Base-by-base conservation (phyloP, 2,888 invertebrate species). In the Pomacea canaliculata region DNA sequence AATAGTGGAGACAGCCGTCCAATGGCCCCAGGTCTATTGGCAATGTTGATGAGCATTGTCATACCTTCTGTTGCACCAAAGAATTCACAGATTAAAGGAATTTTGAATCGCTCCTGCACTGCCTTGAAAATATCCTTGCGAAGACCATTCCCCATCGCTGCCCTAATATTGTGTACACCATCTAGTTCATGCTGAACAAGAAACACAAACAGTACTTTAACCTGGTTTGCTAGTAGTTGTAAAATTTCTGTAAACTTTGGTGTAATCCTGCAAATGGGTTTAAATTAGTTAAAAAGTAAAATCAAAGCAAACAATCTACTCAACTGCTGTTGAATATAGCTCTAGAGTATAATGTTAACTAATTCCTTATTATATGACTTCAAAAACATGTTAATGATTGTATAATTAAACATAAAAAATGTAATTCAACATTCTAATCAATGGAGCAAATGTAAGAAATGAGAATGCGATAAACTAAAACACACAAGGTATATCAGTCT, bases 31-130 rank as follows among this genome's bases (percentile, higher is more conserved):
- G 83, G 73, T 59, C 78, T 96, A 86, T 96, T 97, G 89, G 96
- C 96, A 19, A 95, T 93, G 90, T 99, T 99, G 19, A 96, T 96
- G 74, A 98, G 96, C 88, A 97, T 97, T n/a, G 97, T 96, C 87
- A 98, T 97, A 82, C 98, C 98, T 92, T 98, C 98, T 0, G 98
- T 98, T 4, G 97, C 96, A 0, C 97, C 98, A 89, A 98, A 98
- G 91, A 98, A 96, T 91, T 98, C 98, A 0, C 94, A 94, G 9
- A 98, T 95, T 79, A 93, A 92, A 23, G 94, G 92, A 80, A 98
- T 96, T 76, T 94, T 94, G 88, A 97, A 98, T 68, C 98, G 93
- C 59, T 94, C 93, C 2, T 96, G 93, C 88, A 98, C 98, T 83
- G 96, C 95, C 7, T 92, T 92, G 97, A 98, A 98, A 83, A 98